Evolutionary conservation across 2,888 invertebrate genomes (phyloP).

Genomic region (Argyresthia albistria): DNA sequence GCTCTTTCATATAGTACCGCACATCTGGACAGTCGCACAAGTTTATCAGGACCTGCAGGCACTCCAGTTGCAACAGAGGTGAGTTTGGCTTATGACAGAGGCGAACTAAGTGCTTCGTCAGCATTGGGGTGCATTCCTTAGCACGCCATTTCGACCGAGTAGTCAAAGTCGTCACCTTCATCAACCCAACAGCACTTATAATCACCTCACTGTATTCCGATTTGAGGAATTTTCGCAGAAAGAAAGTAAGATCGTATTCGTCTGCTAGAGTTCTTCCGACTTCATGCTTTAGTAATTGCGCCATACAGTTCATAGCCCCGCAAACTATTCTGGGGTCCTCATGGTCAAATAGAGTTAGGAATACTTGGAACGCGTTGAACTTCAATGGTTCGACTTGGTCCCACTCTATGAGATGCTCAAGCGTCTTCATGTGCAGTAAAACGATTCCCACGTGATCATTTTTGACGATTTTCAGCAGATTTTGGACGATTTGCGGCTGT

Average conservation of each 20-base stretch:
- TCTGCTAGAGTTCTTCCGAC: slow-evolving; percentile 46
- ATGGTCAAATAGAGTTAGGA: slow-evolving; percentile 33
- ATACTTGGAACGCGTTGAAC: slow-evolving; percentile 47
- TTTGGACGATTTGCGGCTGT: slow-evolving; percentile 34
- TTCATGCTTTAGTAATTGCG: slow-evolving; percentile 48
- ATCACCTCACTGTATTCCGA: slow-evolving; percentile 27
- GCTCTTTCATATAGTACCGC: slow-evolving; percentile 31
- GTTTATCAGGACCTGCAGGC: slow-evolving; percentile 50
- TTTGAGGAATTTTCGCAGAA: slow-evolving; percentile 23
- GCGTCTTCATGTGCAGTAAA: slow-evolving; percentile 38
- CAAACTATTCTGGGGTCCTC: slow-evolving; percentile 31
- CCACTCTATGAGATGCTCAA: slow-evolving; percentile 41
- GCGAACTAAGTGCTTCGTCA: slow-evolving; percentile 31
- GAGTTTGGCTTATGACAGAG: slow-evolving; percentile 29
- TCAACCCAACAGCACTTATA: slow-evolving; percentile 37
- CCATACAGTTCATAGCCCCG: slow-evolving; percentile 46
- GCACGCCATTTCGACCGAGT: slow-evolving; percentile 54
- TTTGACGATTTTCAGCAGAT: slow-evolving; percentile 46
- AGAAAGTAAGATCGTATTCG: slow-evolving; percentile 36
- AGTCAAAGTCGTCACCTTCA: slow-evolving; percentile 45
- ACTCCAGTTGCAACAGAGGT: slow-evolving; percentile 38
- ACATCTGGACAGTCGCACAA: slow-evolving; percentile 55
- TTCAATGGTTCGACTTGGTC: slow-evolving; percentile 37
- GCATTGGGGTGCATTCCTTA: slow-evolving; percentile 32
- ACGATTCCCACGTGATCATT: slow-evolving; percentile 49